Base-by-base conservation (phyloP, 2,888 invertebrate genomes). In the Idaea dimidiata region DNA sequence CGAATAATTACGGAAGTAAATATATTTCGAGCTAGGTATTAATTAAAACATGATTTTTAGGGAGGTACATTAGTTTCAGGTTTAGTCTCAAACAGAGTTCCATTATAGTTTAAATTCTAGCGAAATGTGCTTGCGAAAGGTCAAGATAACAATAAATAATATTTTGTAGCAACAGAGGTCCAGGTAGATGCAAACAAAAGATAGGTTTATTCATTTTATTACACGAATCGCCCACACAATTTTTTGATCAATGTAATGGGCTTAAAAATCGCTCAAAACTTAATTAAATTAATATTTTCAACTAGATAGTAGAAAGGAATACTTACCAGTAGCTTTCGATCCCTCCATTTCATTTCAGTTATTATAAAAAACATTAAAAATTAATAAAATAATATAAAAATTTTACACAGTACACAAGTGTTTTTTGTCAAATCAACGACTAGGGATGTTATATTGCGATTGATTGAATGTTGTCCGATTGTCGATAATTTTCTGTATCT, bases 151-250 rank as follows among this genome's bases (percentile, higher is more conserved):
- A 67, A 66, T 63, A 71, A 62, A 62, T 60, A 43, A 56, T 54
- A 14, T 59, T 53, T 16, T 54, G n/a, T 54, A 17, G 54, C 54
- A 17, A 54, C n/a, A 17, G n/a, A 54, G 16, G 7, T 54, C 63
- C 67, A 80, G 72, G 73, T 72, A 71, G 66, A 70, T 71, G 68
- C 80, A 86, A 87, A 89, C 88, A 90, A 89, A 89, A 89, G 87
- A 83, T 86, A 82, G 81, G 82, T 77, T 73, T 74, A 69, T 82
- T 85, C 82, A 81, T 82, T 77, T 73, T 74, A 69, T 82, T 85
- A 84, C 79, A 83, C 82, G 80, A 77, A 82, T 89, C 89, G 89
- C 90, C 91, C 90, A 91, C 91, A 84, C 90, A 86, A 74, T 75
- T 74, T 56, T 56, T 17, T 18, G 16, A 18, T 56, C 17, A 17